phyloP scores from a whole-genome alignment of 2,797 vertebrate genomes.

The Chaetophractus vellerosus region DNA sequence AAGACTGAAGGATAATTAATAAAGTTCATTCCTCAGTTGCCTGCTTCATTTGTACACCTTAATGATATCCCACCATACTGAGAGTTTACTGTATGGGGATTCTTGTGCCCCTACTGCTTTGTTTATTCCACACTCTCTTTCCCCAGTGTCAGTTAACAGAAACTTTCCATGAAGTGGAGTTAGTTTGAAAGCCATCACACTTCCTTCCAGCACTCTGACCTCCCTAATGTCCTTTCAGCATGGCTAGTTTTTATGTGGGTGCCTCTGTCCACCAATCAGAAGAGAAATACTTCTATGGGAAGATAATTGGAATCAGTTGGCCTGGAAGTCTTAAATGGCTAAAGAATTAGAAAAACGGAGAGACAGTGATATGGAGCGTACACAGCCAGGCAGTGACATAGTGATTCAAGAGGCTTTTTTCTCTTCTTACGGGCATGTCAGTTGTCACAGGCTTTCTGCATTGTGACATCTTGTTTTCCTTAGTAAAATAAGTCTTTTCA shows the following conservation, averaged over 20 bases:
- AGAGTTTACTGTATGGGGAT: not conserved
- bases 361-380: not conserved
- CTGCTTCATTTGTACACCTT: not conserved
- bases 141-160: conserved; percentile 17
- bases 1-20: conserved; percentile 28
- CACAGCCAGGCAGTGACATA: not conserved
- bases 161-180: conserved; percentile 53
- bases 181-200: conserved; percentile 3
- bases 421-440: not conserved
- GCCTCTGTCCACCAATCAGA: not conserved
- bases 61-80: not conserved
- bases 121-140: not conserved
- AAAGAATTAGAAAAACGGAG: conserved; percentile 13
- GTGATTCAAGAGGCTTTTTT: not conserved
- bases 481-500: conserved; percentile 56
- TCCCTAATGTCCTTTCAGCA: not conserved
- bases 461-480: conserved; percentile 59
- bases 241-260: not conserved
- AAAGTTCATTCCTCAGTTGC: conserved; percentile 16
- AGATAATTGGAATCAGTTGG: not conserved
- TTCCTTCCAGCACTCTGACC: conserved; percentile 2
- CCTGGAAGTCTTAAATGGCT: conserved; percentile 23
- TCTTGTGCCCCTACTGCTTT: too few species aligned
- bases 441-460: conserved; percentile 52
- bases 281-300: conserved; percentile 35